Evolutionary conservation across 1,140 invertebrate species (phyloP).

Genomic region (Drosophila albomicans): DNA sequence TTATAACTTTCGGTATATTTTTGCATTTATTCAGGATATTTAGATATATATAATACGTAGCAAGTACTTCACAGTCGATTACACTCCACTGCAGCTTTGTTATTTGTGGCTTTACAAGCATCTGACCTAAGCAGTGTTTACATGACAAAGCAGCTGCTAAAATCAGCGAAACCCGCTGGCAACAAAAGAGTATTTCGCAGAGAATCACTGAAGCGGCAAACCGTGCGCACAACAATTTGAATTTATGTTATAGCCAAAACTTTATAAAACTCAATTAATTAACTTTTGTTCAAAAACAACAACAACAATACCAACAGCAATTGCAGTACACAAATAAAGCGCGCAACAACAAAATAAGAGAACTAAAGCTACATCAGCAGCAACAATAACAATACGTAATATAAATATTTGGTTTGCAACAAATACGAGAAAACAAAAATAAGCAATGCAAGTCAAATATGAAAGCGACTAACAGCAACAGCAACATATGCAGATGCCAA

Average conservation of each 20-base stretch:
- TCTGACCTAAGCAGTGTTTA: not conserved
- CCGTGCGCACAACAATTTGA: slow-evolving; percentile 65
- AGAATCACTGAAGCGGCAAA: slow-evolving; percentile 22
- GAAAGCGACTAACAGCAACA: slow-evolving; percentile 10
- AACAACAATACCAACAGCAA: slow-evolving; percentile 42
- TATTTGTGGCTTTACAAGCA: not conserved
- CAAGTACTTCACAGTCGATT: too few relatives aligned
- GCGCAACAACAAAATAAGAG: slow-evolving; percentile 27
- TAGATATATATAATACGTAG: too few relatives aligned
- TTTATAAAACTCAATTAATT: slow-evolving; percentile 82
- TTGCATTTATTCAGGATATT: too few relatives aligned
- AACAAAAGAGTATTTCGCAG: not conserved
- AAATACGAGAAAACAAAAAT: slow-evolving; percentile 62
- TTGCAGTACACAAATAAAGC: slow-evolving; percentile 34
- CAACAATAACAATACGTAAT: slow-evolving; percentile 76
- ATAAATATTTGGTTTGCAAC: slow-evolving; percentile 70
- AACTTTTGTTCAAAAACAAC: slow-evolving; percentile 70
- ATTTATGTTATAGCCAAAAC: slow-evolving; percentile 79
- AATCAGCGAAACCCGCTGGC: not conserved
- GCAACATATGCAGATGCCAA: slow-evolving; percentile 25
- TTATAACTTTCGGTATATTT: too few relatives aligned
- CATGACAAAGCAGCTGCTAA: not conserved
- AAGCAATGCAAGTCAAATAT: slow-evolving; percentile 53
- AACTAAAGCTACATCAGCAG: not conserved
- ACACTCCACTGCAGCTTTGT: not conserved